Conservation (phyloP, 2,113 vertebrate genomes). For the Pimephales promelas region DNA sequence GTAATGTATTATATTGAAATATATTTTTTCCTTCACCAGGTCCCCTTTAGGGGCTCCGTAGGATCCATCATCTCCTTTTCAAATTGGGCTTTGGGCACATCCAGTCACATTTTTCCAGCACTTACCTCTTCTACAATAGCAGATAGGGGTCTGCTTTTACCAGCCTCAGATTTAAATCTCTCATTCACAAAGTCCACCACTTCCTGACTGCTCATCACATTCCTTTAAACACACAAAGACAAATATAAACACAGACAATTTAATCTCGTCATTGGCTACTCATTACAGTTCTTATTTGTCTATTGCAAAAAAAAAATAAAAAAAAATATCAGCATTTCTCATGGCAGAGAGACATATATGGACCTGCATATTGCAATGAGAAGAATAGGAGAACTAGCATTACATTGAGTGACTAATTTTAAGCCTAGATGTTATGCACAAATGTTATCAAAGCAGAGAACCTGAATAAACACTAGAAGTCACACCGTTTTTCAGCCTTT, state of each 20-base stretch:
- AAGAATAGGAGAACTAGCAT: neutral
- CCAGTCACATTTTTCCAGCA: neutral
- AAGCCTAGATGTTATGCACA: neutral
- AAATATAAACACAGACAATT: neutral
- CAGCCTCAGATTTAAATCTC: conserved; percentile 84
- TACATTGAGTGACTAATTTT: neutral
- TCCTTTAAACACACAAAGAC: conserved; percentile 75
- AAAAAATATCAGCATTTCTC: neutral
- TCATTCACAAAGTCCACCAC: conserved; percentile 96
- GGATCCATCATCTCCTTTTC: no score
- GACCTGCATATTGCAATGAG: neutral
- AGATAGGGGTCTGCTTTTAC: conserved; percentile 81
- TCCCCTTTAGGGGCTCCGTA: no score
- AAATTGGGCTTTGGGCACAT: no score
- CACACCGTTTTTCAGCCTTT: neutral
- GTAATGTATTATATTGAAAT: no score
- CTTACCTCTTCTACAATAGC: conserved; percentile 93
- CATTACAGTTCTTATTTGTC: neutral
- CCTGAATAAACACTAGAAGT: neutral
- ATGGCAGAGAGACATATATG: neutral
- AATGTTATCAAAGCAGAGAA: neutral
- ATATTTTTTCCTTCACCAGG: no score
- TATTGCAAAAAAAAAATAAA: neutral
- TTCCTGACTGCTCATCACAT: conserved; percentile 98
- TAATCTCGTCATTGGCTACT: neutral